phyloP scores from a whole-genome alignment of 1,140 invertebrate species.

The Meloidogyne floridensis region DNA sequence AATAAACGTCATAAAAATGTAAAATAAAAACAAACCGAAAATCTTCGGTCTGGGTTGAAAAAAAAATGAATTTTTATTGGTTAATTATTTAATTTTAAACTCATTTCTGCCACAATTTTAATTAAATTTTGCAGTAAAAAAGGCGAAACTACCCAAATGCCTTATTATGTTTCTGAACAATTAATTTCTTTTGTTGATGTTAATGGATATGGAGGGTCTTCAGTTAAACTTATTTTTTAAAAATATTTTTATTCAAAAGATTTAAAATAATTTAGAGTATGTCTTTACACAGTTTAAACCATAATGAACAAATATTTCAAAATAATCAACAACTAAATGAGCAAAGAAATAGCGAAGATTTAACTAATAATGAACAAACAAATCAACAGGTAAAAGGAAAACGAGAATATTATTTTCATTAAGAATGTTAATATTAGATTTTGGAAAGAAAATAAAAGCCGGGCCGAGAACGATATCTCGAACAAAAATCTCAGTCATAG shows the following conservation, averaged over 20 bases:
- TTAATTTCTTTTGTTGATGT: conserved; percentile 47
- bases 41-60: no score
- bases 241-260: neutral
- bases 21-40: no score
- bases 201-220: conserved; percentile 40
- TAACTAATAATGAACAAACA: neutral
- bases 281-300: conserved; percentile 42
- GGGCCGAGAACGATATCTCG: no score
- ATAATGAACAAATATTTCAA: neutral
- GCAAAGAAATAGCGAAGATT: no score
- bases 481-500: no score
- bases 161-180: conserved; percentile 47
- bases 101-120: neutral
- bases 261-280: conserved; percentile 36
- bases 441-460: no score
- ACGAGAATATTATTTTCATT: no score
- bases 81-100: no score
- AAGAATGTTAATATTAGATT: no score
- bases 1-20: no score
- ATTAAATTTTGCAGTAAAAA: conserved; percentile 33
- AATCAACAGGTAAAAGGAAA: neutral
- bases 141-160: conserved; percentile 52
- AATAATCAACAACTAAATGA: neutral
- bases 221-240: conserved; percentile 29
- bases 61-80: no score